These are phyloP conservation scores for Eilema caniola DNA, from an alignment of 2,888 invertebrate species.

Conservation along the genomic window DNA sequence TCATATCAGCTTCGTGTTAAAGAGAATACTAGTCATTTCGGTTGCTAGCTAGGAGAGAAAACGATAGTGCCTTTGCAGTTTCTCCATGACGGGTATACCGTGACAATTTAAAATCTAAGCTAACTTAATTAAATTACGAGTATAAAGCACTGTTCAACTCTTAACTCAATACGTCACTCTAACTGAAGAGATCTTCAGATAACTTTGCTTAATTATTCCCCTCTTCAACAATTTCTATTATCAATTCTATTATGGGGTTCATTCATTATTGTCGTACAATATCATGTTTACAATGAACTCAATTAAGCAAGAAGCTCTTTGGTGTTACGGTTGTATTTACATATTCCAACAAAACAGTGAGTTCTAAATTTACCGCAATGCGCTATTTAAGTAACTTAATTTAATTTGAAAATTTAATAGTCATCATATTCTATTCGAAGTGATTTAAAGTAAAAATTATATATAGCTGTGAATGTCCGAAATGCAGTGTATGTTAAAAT, in stretches of 20 bases:
- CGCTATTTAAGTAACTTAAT: slow-evolving; percentile 24
- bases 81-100: background rate
- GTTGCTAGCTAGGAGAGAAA: too few relatives aligned
- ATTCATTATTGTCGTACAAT: slow-evolving; percentile 26
- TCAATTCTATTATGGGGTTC: slow-evolving; percentile 16
- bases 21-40: background rate
- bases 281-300: slow-evolving; percentile 29
- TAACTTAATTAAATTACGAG: background rate
- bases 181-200: slow-evolving; percentile 2
- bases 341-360: slow-evolving; percentile 12
- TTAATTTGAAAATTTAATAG: slow-evolving; percentile 1
- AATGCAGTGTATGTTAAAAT: too few relatives aligned
- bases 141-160: background rate
- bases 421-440: background rate
- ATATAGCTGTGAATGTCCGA: too few relatives aligned
- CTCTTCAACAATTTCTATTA: slow-evolving; percentile 1
- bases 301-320: slow-evolving; percentile 32
- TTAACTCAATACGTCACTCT: slow-evolving; percentile 1
- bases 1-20: too few relatives aligned
- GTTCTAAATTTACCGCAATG: slow-evolving; percentile 35
- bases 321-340: slow-evolving; percentile 27
- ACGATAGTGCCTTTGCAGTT: background rate
- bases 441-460: too few relatives aligned
- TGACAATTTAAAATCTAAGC: background rate
- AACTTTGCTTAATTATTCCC: slow-evolving; percentile 4